phyloP scores from a whole-genome alignment of 2,113 vertebrate genomes.

The Dromaius novaehollandiae region DNA sequence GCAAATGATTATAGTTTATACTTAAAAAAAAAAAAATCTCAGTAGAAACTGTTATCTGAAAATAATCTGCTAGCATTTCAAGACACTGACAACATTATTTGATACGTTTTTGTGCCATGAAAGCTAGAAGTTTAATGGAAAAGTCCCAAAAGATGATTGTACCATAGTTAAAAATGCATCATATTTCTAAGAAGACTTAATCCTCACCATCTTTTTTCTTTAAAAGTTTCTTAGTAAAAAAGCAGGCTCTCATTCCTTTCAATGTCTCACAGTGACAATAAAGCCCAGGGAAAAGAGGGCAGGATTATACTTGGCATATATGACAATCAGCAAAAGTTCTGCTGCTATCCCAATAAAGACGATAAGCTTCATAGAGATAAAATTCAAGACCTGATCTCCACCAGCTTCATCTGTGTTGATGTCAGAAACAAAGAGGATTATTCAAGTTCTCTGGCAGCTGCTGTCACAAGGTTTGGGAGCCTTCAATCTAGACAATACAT shows the following conservation, averaged over 20 bases:
- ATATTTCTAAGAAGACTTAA: background rate
- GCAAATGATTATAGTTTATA: background rate
- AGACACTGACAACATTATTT: background rate
- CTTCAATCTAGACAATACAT: background rate
- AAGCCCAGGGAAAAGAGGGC: background rate
- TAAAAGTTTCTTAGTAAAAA: background rate
- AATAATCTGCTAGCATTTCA: background rate
- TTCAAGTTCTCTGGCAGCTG: background rate
- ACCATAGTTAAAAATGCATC: background rate
- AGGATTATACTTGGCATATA: fast-evolving
- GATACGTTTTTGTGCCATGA: background rate
- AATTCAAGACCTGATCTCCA: background rate
- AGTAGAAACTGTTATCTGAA: background rate
- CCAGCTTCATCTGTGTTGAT: background rate
- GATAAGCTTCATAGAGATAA: background rate
- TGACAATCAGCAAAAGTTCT: background rate
- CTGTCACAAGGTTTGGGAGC: background rate
- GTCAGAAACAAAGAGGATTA: background rate
- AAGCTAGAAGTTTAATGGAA: background rate
- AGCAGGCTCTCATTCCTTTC: background rate
- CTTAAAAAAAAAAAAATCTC: background rate
- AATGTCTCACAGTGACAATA: background rate
- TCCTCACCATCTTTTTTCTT: background rate
- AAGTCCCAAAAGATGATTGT: background rate
- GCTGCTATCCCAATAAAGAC: background rate